Conservation (phyloP, 1,140 invertebrate species). For the Drosophila rufa region DNA sequence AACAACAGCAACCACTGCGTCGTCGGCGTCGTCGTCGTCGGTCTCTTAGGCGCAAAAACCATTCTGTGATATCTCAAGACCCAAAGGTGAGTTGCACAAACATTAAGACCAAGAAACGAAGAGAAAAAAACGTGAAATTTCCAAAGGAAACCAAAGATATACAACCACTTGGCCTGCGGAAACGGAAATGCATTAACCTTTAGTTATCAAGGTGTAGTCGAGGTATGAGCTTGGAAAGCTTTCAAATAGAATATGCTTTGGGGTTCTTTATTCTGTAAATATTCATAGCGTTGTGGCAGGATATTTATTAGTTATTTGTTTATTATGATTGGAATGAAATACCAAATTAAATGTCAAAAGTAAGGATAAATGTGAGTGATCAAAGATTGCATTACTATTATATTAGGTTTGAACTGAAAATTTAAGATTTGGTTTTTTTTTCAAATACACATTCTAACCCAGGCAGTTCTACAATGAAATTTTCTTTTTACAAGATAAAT, state of each 20-base stretch:
- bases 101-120: not conserved
- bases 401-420: no score
- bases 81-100: conserved; percentile 77
- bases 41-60: conserved; percentile 64
- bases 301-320: not conserved
- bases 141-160: conserved; percentile 23
- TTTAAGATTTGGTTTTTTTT: no score
- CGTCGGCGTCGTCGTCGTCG: conserved; percentile 59
- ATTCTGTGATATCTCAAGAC: conserved; percentile 84
- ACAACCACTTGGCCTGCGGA: conserved; percentile 36
- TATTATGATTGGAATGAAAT: not conserved
- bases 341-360: no score
- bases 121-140: conserved; percentile 2
- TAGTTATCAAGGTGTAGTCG: conserved; percentile 5
- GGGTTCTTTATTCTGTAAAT: not conserved
- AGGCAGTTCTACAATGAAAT: no score
- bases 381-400: no score
- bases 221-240: not conserved
- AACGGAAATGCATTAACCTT: conserved; percentile 63
- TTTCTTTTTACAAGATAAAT: no score
- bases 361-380: no score
- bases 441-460: no score
- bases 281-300: not conserved
- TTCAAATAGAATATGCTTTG: not conserved
- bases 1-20: conserved; percentile 31